Conservation (phyloP, 1,140 invertebrate species). For the Bombus breviceps region DNA sequence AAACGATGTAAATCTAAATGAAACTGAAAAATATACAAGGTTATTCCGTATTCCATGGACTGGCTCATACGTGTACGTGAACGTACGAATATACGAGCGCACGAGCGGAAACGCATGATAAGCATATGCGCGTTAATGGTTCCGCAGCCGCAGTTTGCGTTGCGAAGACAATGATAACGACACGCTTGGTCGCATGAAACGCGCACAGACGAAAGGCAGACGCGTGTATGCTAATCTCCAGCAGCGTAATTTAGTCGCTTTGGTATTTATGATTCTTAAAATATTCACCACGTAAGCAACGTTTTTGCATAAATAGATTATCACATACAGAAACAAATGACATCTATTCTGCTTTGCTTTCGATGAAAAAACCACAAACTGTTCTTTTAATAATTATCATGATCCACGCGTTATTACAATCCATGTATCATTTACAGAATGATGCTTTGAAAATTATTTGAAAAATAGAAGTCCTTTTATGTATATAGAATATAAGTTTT, state of each 20-base stretch:
- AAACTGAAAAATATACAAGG: conserved; percentile 9
- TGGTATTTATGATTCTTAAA: conserved; percentile 13
- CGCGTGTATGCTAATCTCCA: conserved; percentile 3
- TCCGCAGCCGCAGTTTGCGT: conserved; percentile 51
- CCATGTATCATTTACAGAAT: neutral
- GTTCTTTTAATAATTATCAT: neutral
- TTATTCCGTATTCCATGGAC: conserved; percentile 18
- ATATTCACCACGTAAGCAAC: neutral
- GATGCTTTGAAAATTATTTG: neutral
- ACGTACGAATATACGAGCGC: neutral
- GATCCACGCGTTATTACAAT: neutral
- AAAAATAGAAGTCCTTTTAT: neutral
- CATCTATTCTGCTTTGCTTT: neutral
- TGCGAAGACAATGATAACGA: conserved; percentile 54
- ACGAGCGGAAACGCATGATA: conserved; percentile 49
- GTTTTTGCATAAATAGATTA: conserved; percentile 1
- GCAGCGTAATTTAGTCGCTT: neutral
- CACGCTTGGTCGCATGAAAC: conserved; percentile 31
- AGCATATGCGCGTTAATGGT: conserved; percentile 55
- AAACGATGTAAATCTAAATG: neutral
- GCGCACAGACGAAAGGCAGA: neutral
- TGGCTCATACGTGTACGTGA: conserved; percentile 25
- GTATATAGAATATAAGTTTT: no score
- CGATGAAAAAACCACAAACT: neutral
- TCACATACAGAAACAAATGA: neutral